These are phyloP conservation scores for Emydocephalus ijimae DNA, from an alignment of 2,113 vertebrate genomes.

Conservation along the genomic window DNA sequence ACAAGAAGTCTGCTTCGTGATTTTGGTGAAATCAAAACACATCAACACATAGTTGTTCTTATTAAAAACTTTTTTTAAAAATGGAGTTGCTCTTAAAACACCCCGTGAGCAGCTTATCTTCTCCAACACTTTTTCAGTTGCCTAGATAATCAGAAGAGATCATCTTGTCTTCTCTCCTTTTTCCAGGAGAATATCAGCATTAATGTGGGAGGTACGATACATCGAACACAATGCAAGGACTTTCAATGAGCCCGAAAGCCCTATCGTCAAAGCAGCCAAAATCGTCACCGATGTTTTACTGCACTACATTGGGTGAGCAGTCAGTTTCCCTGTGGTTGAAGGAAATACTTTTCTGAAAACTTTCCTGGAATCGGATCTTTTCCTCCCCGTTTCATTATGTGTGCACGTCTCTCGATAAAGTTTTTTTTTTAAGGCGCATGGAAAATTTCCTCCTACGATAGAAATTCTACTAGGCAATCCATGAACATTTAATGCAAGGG, in stretches of 20 bases:
- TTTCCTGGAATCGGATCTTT: background rate
- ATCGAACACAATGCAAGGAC: slow-evolving; percentile 97
- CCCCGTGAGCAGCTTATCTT: background rate
- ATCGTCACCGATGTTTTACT: slow-evolving; percentile 94
- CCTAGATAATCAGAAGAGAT: too few species aligned
- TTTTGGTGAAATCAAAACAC: background rate
- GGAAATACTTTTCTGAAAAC: background rate
- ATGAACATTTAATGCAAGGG: background rate
- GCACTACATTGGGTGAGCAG: slow-evolving; percentile 87
- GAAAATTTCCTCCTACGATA: background rate
- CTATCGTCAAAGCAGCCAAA: slow-evolving; percentile 94
- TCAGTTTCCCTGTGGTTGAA: background rate
- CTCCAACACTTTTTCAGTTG: background rate
- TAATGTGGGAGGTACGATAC: slow-evolving; percentile 99
- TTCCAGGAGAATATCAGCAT: slow-evolving; percentile 90
- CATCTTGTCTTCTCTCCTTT: accelerated
- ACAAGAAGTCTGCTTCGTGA: too few species aligned
- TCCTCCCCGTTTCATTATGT: background rate
- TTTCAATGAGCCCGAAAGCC: slow-evolving; percentile 96
- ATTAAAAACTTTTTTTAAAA: background rate
- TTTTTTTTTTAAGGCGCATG: background rate
- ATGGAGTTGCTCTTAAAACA: background rate
- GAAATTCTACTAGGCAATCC: background rate
- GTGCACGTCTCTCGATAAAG: background rate
- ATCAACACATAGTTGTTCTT: background rate